Evolutionary conservation across 2,797 vertebrate genomes (phyloP).

Genomic region (Thaleichthys pacificus): DNA sequence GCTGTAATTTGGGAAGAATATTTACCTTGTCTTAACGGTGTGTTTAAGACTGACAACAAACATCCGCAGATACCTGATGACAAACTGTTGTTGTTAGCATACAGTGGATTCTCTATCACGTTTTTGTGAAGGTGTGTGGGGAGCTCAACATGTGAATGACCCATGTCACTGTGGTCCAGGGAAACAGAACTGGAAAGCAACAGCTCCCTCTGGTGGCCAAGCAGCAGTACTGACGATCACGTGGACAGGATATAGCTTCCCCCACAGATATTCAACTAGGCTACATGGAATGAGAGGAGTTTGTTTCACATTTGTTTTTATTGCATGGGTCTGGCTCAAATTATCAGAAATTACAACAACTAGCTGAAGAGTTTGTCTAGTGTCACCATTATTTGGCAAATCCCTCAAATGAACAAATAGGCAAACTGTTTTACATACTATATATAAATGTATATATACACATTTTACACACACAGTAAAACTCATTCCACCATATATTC

Average conservation of each 20-base stretch:
- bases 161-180: background rate
- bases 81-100: too few relatives aligned
- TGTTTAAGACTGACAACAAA: too few relatives aligned
- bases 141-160: background rate
- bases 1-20: too few relatives aligned
- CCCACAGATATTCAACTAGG: background rate
- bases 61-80: too few relatives aligned
- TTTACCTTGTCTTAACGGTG: too few relatives aligned
- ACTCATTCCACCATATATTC: slow-evolving; percentile 35
- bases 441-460: slow-evolving; percentile 59
- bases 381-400: slow-evolving; percentile 67
- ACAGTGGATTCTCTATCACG: too few relatives aligned
- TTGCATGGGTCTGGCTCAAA: slow-evolving; percentile 31
- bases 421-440: slow-evolving; percentile 51
- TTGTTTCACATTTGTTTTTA: slow-evolving; percentile 35
- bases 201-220: slow-evolving; percentile 1
- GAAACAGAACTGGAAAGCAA: background rate
- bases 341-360: slow-evolving; percentile 40
- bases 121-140: too few relatives aligned
- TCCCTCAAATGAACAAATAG: slow-evolving; percentile 40
- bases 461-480: slow-evolving; percentile 63
- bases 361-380: slow-evolving; percentile 53
- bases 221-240: background rate
- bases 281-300: background rate
- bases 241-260: background rate